These are phyloP conservation scores for Halcyon malimbica DNA, from an alignment of 2,113 vertebrate genomes.

Conservation along the genomic window DNA sequence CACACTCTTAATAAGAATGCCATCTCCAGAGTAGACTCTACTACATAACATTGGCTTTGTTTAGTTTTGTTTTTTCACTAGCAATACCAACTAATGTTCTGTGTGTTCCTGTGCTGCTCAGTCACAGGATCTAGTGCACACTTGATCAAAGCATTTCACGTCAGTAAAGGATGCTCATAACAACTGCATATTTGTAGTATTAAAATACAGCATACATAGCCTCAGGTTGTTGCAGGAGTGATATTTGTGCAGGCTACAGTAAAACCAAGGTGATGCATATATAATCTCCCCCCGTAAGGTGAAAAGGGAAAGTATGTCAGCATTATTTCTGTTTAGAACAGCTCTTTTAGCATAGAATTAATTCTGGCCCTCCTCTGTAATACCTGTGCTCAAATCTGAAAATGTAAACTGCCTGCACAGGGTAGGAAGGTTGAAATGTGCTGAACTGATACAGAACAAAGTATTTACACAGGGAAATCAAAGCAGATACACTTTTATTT, in stretches of 20 bases:
- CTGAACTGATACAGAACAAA: conserved; percentile 40
- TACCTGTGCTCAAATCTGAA: conserved; percentile 10
- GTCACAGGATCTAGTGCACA: not conserved
- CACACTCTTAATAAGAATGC: conserved; percentile 7
- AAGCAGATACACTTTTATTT: conserved; percentile 29
- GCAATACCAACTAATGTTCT: not conserved
- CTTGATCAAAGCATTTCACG: not conserved
- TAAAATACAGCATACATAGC: not conserved
- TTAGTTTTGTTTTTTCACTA: not conserved
- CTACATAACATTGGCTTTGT: not conserved
- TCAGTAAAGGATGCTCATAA: not conserved
- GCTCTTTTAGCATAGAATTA: conserved; percentile 39
- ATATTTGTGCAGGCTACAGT: conserved; percentile 10
- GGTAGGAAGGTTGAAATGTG: not conserved
- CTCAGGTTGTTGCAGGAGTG: not conserved
- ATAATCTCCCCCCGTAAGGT: conserved; percentile 8
- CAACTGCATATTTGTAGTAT: not conserved
- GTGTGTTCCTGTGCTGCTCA: not conserved
- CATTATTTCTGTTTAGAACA: conserved; percentile 58
- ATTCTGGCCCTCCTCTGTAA: conserved; percentile 9
- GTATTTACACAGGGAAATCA: conserved; percentile 41
- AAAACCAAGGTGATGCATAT: conserved; percentile 4
- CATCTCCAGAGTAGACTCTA: not conserved
- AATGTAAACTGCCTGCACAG: conserved; percentile 20
- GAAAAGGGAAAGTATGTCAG: conserved; percentile 24